phyloP scores from a whole-genome alignment of 1,140 invertebrate species.

The Scaptomyza pallida region DNA sequence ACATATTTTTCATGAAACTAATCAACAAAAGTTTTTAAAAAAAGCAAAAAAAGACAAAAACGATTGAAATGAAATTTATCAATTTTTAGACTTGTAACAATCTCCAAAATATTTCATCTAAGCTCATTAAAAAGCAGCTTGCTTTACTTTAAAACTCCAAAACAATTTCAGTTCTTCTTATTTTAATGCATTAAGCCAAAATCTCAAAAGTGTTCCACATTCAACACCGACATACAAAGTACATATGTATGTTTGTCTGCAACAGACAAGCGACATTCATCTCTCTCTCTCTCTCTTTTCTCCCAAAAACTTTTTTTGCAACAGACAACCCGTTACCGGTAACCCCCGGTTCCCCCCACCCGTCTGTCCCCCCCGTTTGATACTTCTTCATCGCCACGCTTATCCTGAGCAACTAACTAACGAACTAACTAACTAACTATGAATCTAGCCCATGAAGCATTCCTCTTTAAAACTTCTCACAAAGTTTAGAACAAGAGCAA shows the following conservation, averaged over 20 bases:
- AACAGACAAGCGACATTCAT: conserved; percentile 18
- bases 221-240: too few relatives aligned
- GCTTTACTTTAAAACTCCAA: too few relatives aligned
- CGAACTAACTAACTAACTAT: conserved; percentile 77
- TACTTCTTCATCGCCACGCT: neutral
- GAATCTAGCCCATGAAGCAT: conserved; percentile 79
- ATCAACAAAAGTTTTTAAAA: too few relatives aligned
- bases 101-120: too few relatives aligned
- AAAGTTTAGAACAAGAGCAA: conserved; percentile 60
- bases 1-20: too few relatives aligned
- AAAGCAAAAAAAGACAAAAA: too few relatives aligned
- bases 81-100: too few relatives aligned
- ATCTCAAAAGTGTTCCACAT: too few relatives aligned
- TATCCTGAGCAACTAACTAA: conserved; percentile 36
- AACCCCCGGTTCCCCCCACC: neutral
- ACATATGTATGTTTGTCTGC: neutral
- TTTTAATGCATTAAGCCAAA: too few relatives aligned
- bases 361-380: neutral
- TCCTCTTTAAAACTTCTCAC: conserved; percentile 74
- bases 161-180: too few relatives aligned
- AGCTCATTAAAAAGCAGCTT: too few relatives aligned
- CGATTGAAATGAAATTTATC: too few relatives aligned
- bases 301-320: conserved; percentile 13
- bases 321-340: neutral
- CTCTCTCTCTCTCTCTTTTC: neutral